Evolutionary conservation across 2,797 vertebrate genomes (phyloP), one percentile per base, ranked within the genome.

Genomic region (Luscinia megarhynchos): DNA sequence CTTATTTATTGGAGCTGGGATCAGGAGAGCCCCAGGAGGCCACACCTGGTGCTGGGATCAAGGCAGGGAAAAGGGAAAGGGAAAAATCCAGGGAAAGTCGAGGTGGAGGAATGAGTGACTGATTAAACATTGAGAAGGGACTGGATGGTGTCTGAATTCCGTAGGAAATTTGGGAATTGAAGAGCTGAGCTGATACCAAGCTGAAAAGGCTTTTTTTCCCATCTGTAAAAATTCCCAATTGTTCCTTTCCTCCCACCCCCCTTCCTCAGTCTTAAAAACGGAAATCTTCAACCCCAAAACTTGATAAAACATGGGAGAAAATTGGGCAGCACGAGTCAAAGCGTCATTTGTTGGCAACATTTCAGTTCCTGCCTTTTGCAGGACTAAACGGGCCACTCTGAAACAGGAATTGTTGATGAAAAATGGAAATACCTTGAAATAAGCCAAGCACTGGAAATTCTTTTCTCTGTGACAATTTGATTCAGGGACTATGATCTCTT

Each of bases 311-410:
- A 16, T 1, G 3, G 19, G 57, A 70, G 18, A 15, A 73, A 80
- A 70, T 72, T 0, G 29, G n/a, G 48, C 40, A n/a, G 62, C 24
- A 10, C 2, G 9, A 30, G 8, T 9, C 30, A 12, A 43, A 62
- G 3, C 3, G 2, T 7, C 0, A 0, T 14, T 11, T 22, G 2
- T 2, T 30, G 29, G 20, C 8, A 24, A 8, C 17, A 3, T 77
- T 75, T 57, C 53, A 10, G 17, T 40, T 76, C 57, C 17, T 30
- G 38, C 6, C 3, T 34, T 48, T 80, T n/a, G 22, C 4, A 5
- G 4, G 58, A 54, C 34, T 34, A 73, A 66, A 72, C 2, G 14
- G 46, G 29, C 43, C 21, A 7, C 4, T 38, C 34, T 30, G 41
- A 29, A 58, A 41, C 1, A 6, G 59, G 30, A 0, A 36, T 62